phyloP scores from a whole-genome alignment of 64 coral and sea anemone genomes.

The Pachyseris speciosa region DNA sequence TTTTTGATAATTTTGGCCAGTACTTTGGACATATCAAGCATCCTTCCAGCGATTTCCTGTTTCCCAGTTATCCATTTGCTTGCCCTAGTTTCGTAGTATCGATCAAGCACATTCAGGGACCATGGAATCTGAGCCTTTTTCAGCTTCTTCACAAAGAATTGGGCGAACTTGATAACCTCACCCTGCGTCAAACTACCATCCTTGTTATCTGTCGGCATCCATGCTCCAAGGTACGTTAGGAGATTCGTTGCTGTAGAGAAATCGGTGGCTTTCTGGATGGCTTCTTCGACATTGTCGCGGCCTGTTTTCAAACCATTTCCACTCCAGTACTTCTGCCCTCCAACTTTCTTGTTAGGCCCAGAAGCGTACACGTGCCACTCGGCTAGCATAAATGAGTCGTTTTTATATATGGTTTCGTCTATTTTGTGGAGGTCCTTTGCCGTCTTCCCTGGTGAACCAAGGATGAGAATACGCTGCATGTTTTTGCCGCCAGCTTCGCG shows the following conservation, averaged over 20 bases:
- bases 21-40: conserved; percentile 53
- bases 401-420: conserved; percentile 22
- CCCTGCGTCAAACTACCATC: neutral
- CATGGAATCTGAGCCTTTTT: conserved; percentile 50
- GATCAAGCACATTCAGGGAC: conserved; percentile 74
- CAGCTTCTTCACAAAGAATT: conserved; percentile 46
- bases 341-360: conserved; percentile 63
- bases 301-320: conserved; percentile 42
- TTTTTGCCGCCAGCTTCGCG: conserved; percentile 69
- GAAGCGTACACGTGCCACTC: conserved; percentile 81
- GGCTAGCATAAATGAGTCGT: conserved; percentile 62
- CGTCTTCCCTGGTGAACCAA: conserved; percentile 70
- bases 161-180: conserved; percentile 66
- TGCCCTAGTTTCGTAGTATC: conserved; percentile 58
- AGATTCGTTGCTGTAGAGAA: conserved; percentile 7
- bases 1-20: conserved; percentile 53
- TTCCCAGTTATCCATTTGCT: conserved; percentile 48
- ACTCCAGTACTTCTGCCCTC: conserved; percentile 58
- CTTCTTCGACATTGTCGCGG: neutral
- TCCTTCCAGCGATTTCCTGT: conserved; percentile 33
- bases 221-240: conserved; percentile 67
- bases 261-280: conserved; percentile 10
- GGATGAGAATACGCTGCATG: conserved; percentile 70
- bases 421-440: conserved; percentile 19
- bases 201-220: conserved; percentile 52